A percentile compares a stretch with the other conserved stretches of the same genome.
Evolutionary conservation across 2,888 invertebrate genomes (phyloP).

Genomic region (Gari tellinella): DNA sequence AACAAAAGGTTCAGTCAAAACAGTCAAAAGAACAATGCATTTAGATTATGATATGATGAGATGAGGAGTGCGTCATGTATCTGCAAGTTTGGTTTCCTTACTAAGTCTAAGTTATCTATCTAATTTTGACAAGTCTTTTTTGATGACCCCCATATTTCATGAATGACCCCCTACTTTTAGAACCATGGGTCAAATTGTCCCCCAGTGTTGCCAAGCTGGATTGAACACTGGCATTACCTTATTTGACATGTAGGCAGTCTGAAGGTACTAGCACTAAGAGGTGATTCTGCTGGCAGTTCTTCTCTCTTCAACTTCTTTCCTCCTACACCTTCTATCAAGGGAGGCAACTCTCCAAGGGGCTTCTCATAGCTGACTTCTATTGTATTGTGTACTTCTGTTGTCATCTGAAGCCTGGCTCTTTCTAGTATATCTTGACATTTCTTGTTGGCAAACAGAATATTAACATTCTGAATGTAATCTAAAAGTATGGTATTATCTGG

Average conservation of each 20-base stretch:
- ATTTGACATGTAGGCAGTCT: conserved; percentile 86
- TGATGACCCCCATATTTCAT: background rate
- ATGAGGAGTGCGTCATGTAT: too few relatives aligned
- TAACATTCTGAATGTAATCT: conserved; percentile 90
- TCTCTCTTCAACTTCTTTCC: conserved; percentile 67
- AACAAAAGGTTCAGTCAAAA: too few relatives aligned
- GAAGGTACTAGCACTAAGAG: conserved; percentile 82
- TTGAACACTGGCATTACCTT: too few relatives aligned
- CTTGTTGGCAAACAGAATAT: conserved; percentile 91
- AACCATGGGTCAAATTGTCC: background rate
- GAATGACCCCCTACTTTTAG: background rate
- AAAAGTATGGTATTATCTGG: conserved; percentile 86
- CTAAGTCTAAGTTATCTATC: too few relatives aligned
- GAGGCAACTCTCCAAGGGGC: conserved; percentile 69
- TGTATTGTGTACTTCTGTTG: conserved; percentile 91
- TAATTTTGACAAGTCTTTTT: too few relatives aligned
- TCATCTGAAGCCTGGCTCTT: conserved; percentile 90
- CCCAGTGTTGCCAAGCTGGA: background rate
- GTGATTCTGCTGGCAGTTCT: conserved; percentile 67
- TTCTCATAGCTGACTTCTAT: conserved; percentile 78
- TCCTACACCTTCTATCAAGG: conserved; percentile 71
- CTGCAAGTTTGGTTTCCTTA: too few relatives aligned
- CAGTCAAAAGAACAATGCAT: too few relatives aligned
- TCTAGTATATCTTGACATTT: conserved; percentile 90
- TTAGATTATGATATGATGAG: too few relatives aligned